Evolutionary conservation across 2,888 invertebrate genomes (phyloP).

Genomic region (Lucinisca nassula): DNA sequence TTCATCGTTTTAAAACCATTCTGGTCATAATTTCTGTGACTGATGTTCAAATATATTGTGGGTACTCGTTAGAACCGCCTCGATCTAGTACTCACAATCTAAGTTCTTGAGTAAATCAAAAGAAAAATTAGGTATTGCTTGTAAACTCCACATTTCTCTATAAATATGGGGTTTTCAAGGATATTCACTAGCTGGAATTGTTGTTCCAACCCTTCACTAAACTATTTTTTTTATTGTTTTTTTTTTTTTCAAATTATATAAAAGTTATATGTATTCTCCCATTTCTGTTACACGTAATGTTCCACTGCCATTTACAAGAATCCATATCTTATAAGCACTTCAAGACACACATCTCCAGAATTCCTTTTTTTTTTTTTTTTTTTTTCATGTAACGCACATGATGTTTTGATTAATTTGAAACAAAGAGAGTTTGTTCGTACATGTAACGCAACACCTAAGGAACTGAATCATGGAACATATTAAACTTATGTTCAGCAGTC

Average conservation of each 20-base stretch:
- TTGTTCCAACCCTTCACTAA: neutral
- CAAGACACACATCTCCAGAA: neutral
- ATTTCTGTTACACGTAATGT: neutral
- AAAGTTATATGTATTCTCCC: neutral
- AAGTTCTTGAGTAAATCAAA: too few species aligned
- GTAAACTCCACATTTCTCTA: too few species aligned
- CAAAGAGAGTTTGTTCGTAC: neutral
- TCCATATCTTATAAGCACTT: neutral
- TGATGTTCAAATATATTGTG: too few species aligned
- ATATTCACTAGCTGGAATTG: too few species aligned
- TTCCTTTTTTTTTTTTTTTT: neutral
- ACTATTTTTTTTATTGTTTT: neutral
- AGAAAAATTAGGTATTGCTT: too few species aligned
- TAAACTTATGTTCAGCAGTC: neutral
- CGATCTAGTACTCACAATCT: too few species aligned
- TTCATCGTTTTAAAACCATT: too few species aligned
- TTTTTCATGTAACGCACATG: neutral
- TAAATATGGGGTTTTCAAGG: too few species aligned
- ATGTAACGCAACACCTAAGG: neutral
- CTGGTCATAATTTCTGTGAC: too few species aligned
- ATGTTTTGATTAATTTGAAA: neutral
- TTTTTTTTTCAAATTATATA: neutral
- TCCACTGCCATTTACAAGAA: neutral
- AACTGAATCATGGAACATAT: neutral
- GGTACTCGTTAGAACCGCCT: too few species aligned